Evolutionary conservation across 2,113 vertebrate species (phyloP).

Genomic region (Puffinus mauretanicus): DNA sequence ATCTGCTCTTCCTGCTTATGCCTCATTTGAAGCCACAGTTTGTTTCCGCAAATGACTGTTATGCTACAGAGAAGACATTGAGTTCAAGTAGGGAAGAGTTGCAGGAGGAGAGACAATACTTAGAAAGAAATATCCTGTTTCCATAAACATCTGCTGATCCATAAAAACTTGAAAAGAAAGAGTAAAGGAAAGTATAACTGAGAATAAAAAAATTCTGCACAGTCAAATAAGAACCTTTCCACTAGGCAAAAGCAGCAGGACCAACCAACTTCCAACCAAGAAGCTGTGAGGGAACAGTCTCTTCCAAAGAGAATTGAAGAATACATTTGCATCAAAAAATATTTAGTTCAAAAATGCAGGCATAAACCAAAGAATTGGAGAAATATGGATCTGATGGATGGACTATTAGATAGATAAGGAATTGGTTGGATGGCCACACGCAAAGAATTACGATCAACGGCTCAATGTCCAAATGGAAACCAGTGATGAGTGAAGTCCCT

Average conservation of each 20-base stretch:
- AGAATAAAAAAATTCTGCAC: not conserved
- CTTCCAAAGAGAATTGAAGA: not conserved
- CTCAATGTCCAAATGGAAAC: not conserved
- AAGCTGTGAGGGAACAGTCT: not conserved
- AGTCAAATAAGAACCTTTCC: not conserved
- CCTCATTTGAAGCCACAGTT: conserved; percentile 4
- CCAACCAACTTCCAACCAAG: not conserved
- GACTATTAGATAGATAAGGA: not conserved
- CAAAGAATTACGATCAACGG: not conserved
- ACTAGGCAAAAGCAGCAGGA: not conserved
- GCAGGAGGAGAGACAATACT: conserved; percentile 23
- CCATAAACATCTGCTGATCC: not conserved
- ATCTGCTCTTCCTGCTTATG: not conserved
- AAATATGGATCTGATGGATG: not conserved
- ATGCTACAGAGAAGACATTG: not conserved
- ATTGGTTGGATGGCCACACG: not conserved
- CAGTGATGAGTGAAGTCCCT: not conserved
- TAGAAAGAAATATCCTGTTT: not conserved
- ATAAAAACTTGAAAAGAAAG: conserved; percentile 6
- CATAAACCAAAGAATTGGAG: not conserved
- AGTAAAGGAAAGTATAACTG: not conserved
- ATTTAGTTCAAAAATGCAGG: not conserved
- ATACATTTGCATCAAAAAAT: not conserved
- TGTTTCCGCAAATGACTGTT: not conserved
- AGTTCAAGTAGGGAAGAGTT: not conserved